A percentile compares a stretch with the other conserved stretches of the same genome.
Conservation (phyloP, 2,888 invertebrate genomes). For the Nomada flava region DNA sequence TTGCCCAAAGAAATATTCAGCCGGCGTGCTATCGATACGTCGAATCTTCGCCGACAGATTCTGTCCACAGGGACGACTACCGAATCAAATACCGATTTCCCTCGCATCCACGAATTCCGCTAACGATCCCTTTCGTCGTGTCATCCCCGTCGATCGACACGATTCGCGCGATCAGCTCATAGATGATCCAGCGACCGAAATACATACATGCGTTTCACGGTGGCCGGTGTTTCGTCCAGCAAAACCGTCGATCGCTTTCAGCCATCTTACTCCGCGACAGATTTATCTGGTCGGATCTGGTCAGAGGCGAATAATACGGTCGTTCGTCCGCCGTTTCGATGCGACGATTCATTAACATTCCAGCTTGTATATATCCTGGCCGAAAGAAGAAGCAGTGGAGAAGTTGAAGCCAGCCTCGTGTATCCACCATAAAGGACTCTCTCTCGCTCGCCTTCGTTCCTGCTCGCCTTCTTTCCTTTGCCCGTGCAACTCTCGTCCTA, state of each 20-base stretch:
- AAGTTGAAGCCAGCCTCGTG: slow-evolving; percentile 36
- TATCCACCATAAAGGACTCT: slow-evolving; percentile 65
- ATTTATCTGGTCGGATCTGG: slow-evolving; percentile 54
- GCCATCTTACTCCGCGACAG: slow-evolving; percentile 9
- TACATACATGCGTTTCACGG: slow-evolving; percentile 30
- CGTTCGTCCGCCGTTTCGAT: slow-evolving; percentile 48
- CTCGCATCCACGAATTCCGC: slow-evolving; percentile 20
- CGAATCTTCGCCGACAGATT: slow-evolving; percentile 22
- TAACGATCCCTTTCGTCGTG: slow-evolving; percentile 21
- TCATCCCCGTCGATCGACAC: slow-evolving; percentile 36
- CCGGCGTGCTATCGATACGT: slow-evolving; percentile 13
- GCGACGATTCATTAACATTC: slow-evolving; percentile 73
- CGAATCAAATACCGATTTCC: slow-evolving; percentile 36
- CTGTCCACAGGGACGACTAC: not conserved
- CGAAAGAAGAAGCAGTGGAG: slow-evolving; percentile 50
- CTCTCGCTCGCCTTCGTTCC: slow-evolving; percentile 64
- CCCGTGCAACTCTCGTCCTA: slow-evolving; percentile 68
- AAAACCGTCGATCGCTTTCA: slow-evolving; percentile 31
- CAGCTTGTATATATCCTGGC: slow-evolving; percentile 61
- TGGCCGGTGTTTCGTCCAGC: slow-evolving; percentile 16
- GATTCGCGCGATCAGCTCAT: slow-evolving; percentile 42
- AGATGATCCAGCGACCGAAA: slow-evolving; percentile 24
- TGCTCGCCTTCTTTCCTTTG: slow-evolving; percentile 65
- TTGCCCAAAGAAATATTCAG: slow-evolving; percentile 34
- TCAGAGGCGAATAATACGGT: slow-evolving; percentile 64